Percentiles rank a stretch among this genome's conserved stretches.
These are phyloP conservation scores for Napeogenes sylphis DNA, from an alignment of 2,888 invertebrate species.

Conservation along the genomic window DNA sequence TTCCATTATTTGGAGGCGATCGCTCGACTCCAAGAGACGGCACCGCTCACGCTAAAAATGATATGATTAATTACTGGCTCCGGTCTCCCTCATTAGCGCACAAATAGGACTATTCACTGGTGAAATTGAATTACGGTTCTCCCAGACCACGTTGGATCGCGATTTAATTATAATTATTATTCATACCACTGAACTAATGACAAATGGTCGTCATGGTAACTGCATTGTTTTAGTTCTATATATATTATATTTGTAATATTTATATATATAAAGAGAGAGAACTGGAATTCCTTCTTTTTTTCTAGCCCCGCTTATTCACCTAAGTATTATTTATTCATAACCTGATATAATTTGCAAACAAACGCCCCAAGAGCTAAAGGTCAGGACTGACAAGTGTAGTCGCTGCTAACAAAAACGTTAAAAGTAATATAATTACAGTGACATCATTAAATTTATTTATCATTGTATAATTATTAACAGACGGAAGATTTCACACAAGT, in stretches of 20 bases:
- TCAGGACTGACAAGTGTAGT: conserved; percentile 27
- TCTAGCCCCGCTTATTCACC: conserved; percentile 25
- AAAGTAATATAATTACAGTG: neutral
- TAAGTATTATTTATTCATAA: conserved; percentile 52
- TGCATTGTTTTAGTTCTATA: neutral
- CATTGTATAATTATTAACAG: no score
- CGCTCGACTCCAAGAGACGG: conserved; percentile 57
- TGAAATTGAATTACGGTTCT: conserved; percentile 71
- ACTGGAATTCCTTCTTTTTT: neutral
- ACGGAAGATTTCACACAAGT: no score
- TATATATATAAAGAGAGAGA: neutral
- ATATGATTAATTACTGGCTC: conserved; percentile 74
- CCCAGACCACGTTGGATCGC: conserved; percentile 56
- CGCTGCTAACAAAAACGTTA: conserved; percentile 10
- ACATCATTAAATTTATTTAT: no score
- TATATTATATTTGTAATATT: neutral
- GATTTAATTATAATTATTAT: conserved; percentile 71
- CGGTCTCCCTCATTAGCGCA: conserved; percentile 73
- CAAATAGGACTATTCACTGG: conserved; percentile 71
- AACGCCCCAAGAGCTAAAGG: conserved; percentile 42
- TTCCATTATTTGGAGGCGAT: conserved; percentile 71
- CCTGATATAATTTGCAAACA: conserved; percentile 65
- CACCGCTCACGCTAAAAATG: conserved; percentile 58
- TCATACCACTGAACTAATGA: conserved; percentile 48
- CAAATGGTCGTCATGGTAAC: conserved; percentile 25